Conservation (phyloP, 2,888 invertebrate species). For the Spisula solida region DNA sequence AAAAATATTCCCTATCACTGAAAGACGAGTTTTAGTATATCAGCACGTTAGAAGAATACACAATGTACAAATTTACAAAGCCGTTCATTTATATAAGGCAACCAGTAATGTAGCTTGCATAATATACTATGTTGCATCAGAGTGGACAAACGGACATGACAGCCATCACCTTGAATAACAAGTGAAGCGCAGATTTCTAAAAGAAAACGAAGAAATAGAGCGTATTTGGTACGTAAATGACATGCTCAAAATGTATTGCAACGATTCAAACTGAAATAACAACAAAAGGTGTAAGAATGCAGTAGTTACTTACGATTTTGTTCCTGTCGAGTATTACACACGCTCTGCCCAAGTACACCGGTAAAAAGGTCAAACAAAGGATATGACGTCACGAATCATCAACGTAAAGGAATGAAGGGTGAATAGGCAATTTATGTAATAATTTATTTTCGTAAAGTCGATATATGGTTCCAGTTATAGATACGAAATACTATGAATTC, state of each 20-base stretch:
- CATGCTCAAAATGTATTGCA: not conserved
- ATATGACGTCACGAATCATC: slow-evolving; percentile 31
- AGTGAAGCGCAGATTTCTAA: no score
- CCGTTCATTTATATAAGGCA: not conserved
- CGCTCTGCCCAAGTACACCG: not conserved
- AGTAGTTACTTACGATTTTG: slow-evolving; percentile 2
- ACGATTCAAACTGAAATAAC: not conserved
- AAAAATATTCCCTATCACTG: slow-evolving; percentile 18
- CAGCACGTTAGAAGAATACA: not conserved
- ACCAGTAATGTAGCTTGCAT: not conserved
- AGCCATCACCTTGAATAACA: slow-evolving; percentile 5
- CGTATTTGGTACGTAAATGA: not conserved
- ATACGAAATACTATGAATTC: not conserved
- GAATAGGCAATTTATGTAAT: not conserved
- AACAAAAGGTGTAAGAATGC: not conserved
- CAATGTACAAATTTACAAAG: not conserved
- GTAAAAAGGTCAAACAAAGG: slow-evolving; percentile 47
- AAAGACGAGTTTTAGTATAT: not conserved
- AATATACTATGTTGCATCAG: slow-evolving; percentile 13
- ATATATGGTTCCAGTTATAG: no score
- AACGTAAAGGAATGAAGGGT: not conserved
- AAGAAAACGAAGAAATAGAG: not conserved
- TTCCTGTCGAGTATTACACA: not conserved
- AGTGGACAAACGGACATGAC: not conserved
- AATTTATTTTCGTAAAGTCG: not conserved